Evolutionary conservation across 37 sponge, comb jelly and placozoan species (phyloP), one percentile per base, ranked within the genome.

Genomic region (Theonella swinhoei): DNA sequence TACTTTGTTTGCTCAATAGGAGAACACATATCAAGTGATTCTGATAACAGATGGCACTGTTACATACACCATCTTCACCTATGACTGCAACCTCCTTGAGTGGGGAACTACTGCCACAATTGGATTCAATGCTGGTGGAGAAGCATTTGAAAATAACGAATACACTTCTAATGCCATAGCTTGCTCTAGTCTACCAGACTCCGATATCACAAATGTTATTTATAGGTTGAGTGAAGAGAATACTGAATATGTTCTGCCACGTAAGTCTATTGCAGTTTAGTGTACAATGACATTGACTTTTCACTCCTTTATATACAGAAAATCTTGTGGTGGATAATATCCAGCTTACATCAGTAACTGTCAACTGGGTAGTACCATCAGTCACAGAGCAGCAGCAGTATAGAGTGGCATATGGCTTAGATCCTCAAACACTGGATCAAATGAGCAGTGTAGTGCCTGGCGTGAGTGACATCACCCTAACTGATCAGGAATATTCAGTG

Each of bases 11-110:
- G 32, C 17, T 33, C 29, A 20, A 33, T 14, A 72, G 76, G 76
- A 41, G 28, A 75, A 75, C 60, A 76, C 89, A 68, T 88, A 78
- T 73, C 89, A 88, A 64, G 83, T 70, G 20, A 54, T 83, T 31
- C 39, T 88, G 24, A 80, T 82, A n/a, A 88, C 89, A 26, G 83
- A 88, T 76, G 76, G 72, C 1, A 58, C 39, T 31, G 40, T 54
- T 22, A 62, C 83, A 11, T 88, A 75, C 41, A 43, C 83, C 54
- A 36, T 88, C 24, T 88, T 83, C 66, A 77, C 73, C 39, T 88
- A 88, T 43, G 75, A 76, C 70, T 81, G 83, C 75, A 68, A 83
- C 28, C 40, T 61, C 61, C 41, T 88, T 62, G 32, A 61, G 28
- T 88, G 89, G 89, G 47, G 71, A 23, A 54, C 58, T 25, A 22